These are phyloP conservation scores for Tenrec ecaudatus DNA, from an alignment of 2,113 vertebrate species.

Conservation along the genomic window DNA sequence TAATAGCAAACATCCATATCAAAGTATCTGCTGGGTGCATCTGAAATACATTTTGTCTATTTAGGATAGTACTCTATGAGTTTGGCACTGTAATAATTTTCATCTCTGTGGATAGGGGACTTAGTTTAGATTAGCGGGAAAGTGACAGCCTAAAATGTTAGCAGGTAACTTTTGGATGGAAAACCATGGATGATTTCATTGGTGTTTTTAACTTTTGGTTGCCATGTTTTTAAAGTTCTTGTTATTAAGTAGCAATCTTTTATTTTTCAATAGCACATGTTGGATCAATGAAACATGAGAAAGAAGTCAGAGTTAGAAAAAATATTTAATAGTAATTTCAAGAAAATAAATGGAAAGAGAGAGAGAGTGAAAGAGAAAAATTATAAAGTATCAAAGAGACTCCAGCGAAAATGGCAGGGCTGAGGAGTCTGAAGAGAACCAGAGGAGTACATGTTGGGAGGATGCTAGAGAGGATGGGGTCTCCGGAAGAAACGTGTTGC, in stretches of 20 bases:
- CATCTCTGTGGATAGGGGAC: background rate
- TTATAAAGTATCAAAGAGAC: background rate
- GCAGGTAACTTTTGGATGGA: background rate
- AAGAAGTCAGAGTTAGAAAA: background rate
- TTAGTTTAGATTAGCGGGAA: background rate
- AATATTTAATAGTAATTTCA: background rate
- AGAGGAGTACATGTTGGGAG: background rate
- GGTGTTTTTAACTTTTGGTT: background rate
- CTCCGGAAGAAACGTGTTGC: background rate
- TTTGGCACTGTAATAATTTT: background rate
- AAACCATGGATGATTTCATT: background rate
- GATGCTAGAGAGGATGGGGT: background rate
- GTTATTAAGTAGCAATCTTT: background rate
- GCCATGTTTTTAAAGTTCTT: conserved; percentile 11
- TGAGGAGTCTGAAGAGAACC: background rate
- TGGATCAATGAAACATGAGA: background rate
- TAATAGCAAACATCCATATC: background rate
- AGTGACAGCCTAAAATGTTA: conserved; percentile 13
- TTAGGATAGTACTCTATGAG: background rate
- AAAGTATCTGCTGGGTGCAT: background rate
- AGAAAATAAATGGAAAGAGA: background rate
- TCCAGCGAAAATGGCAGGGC: background rate
- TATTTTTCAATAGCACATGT: background rate
- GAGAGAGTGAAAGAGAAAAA: background rate
- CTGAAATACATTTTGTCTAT: background rate